Conservation (phyloP, 2,888 invertebrate species). For the Aphodius sticticus region DNA sequence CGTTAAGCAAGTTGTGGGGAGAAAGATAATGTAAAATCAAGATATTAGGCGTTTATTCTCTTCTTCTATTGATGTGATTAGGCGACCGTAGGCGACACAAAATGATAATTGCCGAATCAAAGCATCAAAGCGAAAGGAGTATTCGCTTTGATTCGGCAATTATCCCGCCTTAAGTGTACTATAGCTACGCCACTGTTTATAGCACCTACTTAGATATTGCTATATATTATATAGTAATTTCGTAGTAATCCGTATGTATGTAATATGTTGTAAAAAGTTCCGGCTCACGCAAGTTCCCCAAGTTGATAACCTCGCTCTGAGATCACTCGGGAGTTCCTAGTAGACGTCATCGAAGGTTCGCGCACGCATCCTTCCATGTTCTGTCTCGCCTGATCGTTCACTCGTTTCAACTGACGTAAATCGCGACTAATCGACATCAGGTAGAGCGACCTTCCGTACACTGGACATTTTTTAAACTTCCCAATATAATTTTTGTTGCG, state of each 20-base stretch:
- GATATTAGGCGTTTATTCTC: too few relatives aligned
- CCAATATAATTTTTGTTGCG: too few relatives aligned
- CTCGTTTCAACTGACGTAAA: neutral
- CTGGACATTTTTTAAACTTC: neutral
- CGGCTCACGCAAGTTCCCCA: neutral
- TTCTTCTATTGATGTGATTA: too few relatives aligned
- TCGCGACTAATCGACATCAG: neutral
- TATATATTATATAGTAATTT: neutral
- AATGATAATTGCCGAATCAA: too few relatives aligned
- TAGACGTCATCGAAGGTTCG: constrained; percentile 4
- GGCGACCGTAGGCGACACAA: too few relatives aligned
- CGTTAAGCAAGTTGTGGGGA: too few relatives aligned
- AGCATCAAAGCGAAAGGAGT: too few relatives aligned
- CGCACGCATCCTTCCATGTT: neutral
- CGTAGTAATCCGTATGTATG: neutral
- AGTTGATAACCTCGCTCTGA: neutral
- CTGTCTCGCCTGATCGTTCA: neutral
- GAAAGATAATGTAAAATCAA: too few relatives aligned
- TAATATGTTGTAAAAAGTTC: neutral
- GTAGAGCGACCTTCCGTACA: neutral
- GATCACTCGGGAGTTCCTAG: neutral
- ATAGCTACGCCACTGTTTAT: too few relatives aligned
- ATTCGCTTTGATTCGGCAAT: too few relatives aligned
- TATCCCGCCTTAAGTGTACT: too few relatives aligned
- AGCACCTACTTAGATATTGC: neutral